Percentiles rank a stretch among this genome's conserved stretches.
These are phyloP conservation scores for Actinopyga echinites DNA, from an alignment of 53 echinoderm and acorn worm genomes.

Conservation along the genomic window DNA sequence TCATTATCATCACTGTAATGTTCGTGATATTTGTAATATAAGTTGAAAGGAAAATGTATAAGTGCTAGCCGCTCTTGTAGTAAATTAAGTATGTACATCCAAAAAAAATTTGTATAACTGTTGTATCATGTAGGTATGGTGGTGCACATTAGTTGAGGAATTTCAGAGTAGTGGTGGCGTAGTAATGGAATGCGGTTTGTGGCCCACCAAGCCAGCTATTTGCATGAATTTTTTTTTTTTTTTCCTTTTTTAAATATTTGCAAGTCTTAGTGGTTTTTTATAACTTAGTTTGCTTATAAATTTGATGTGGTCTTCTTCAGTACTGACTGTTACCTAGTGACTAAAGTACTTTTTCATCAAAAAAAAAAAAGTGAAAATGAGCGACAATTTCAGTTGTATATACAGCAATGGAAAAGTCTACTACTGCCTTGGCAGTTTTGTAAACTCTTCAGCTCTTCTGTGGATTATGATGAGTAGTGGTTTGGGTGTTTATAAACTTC, in stretches of 20 bases:
- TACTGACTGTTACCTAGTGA: conserved; percentile 20
- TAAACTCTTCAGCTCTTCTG: too few relatives aligned
- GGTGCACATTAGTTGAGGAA: background rate
- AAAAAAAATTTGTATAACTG: conserved; percentile 42
- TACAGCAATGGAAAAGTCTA: too few relatives aligned
- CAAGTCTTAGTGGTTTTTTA: conserved; percentile 35
- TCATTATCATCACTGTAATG: background rate
- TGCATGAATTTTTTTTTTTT: conserved; percentile 20
- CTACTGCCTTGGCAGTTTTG: too few relatives aligned
- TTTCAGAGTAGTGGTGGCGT: background rate
- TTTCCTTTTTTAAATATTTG: background rate
- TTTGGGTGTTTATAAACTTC: too few relatives aligned
- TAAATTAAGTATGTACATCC: conserved; percentile 22
- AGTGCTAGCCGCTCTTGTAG: conserved; percentile 28
- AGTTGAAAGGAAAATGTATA: conserved; percentile 30
- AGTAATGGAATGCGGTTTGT: conserved; percentile 13
- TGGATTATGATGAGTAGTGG: too few relatives aligned
- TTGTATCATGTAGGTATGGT: conserved; percentile 25
- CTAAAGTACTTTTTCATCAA: too few relatives aligned
- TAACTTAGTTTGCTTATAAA: conserved; percentile 27
- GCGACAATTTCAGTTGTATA: too few relatives aligned
- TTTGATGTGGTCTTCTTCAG: conserved; percentile 34
- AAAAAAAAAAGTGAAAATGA: too few relatives aligned
- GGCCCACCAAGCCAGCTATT: too few relatives aligned
- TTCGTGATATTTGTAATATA: conserved; percentile 23